These are phyloP conservation scores for Autographa pulchrina DNA, from an alignment of 2,888 invertebrate genomes.

Conservation along the genomic window DNA sequence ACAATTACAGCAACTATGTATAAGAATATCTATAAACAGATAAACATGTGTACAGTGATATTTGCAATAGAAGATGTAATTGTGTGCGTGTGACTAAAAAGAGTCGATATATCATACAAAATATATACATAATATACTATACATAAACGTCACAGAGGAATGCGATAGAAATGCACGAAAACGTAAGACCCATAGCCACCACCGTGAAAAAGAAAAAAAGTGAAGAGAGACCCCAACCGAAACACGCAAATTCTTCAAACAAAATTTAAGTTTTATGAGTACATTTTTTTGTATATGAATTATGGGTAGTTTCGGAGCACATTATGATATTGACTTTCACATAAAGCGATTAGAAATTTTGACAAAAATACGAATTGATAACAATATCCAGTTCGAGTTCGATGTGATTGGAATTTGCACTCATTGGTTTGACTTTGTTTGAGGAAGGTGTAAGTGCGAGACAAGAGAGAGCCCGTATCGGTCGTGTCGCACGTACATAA, in stretches of 20 bases:
- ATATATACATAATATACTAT: slow-evolving; percentile 49
- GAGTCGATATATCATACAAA: slow-evolving; percentile 42
- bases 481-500: slow-evolving; percentile 91
- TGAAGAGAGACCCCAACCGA: slow-evolving; percentile 75
- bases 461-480: slow-evolving; percentile 56
- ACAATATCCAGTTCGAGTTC: not conserved
- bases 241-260: slow-evolving; percentile 82
- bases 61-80: slow-evolving; percentile 49
- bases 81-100: slow-evolving; percentile 37
- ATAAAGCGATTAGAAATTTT: not conserved
- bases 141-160: slow-evolving; percentile 65
- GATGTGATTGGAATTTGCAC: slow-evolving; percentile 32
- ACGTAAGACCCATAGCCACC: slow-evolving; percentile 81
- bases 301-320: not conserved
- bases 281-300: slow-evolving; percentile 28
- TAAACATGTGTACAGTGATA: not conserved
- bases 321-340: not conserved
- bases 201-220: slow-evolving; percentile 74
- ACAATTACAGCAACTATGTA: slow-evolving; percentile 57
- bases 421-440: slow-evolving; percentile 71
- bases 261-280: slow-evolving; percentile 64
- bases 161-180: slow-evolving; percentile 70
- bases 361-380: not conserved
- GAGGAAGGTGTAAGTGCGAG: slow-evolving; percentile 73
- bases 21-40: slow-evolving; percentile 7